Evolutionary conservation across 2,888 invertebrate species (phyloP).

Genomic region (Tridacna gigas): DNA sequence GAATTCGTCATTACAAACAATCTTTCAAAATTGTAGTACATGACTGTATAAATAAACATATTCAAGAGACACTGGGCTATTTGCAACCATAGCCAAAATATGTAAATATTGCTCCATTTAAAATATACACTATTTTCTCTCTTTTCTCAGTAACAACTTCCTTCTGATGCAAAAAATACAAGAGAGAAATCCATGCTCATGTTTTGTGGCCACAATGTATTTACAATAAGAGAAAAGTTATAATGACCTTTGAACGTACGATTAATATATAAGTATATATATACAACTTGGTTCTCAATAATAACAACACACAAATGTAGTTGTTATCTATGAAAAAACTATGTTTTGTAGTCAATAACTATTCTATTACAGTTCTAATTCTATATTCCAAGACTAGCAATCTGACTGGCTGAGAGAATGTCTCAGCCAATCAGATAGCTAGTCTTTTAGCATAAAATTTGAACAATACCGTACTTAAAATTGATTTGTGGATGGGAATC

Average conservation of each 20-base stretch:
- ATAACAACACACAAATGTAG: not conserved
- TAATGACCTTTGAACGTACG: not conserved
- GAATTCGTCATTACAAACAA: too few species aligned
- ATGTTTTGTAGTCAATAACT: too few species aligned
- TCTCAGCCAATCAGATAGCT: too few species aligned
- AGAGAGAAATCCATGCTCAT: not conserved
- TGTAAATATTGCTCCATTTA: too few species aligned
- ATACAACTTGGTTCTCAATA: slow-evolving; percentile 18
- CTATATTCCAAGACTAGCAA: not conserved
- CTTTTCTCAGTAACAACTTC: too few species aligned
- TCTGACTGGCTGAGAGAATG: too few species aligned
- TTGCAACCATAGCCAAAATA: not conserved
- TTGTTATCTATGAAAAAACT: too few species aligned
- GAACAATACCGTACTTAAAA: too few species aligned
- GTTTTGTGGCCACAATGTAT: not conserved
- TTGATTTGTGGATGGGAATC: not conserved
- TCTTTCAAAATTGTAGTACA: not conserved
- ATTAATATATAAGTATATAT: too few species aligned
- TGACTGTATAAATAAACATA: not conserved
- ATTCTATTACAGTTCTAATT: too few species aligned
- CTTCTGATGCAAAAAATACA: not conserved
- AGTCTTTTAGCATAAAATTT: too few species aligned
- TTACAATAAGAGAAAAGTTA: not conserved
- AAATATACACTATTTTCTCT: too few species aligned
- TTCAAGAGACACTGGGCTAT: not conserved